These are phyloP conservation scores for Drosophila erecta DNA, from an alignment of 1,140 invertebrate genomes.

Conservation along the genomic window DNA sequence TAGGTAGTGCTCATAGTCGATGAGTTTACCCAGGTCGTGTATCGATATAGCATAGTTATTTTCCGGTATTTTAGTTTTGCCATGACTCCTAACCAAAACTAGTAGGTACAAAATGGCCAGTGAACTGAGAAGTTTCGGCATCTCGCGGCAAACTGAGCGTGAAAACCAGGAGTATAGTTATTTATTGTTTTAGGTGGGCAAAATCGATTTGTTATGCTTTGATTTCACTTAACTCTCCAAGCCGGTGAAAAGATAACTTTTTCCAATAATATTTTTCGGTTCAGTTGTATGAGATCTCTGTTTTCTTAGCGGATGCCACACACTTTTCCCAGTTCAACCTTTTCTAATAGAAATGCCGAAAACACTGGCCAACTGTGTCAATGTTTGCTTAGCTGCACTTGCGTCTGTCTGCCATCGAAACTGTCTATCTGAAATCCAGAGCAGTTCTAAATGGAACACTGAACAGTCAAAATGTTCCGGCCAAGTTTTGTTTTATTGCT, in stretches of 20 bases:
- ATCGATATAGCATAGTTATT: constrained; percentile 1
- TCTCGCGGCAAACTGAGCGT: neutral
- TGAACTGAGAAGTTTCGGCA: neutral
- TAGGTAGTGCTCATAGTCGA: neutral
- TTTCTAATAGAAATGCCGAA: constrained; percentile 7
- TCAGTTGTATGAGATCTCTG: neutral
- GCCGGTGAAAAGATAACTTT: neutral
- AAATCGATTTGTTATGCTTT: neutral
- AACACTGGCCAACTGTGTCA: constrained; percentile 45
- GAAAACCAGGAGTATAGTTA: neutral
- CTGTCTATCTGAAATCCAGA: neutral
- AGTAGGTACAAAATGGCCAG: neutral
- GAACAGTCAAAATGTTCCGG: constrained; percentile 44
- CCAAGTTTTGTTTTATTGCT: neutral
- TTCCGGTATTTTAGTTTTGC: neutral
- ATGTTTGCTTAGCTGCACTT: constrained; percentile 44
- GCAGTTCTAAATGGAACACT: constrained; percentile 32
- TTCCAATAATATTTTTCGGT: neutral
- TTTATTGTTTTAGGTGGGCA: neutral
- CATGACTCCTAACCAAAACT: neutral
- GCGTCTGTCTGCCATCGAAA: neutral
- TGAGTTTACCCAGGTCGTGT: neutral
- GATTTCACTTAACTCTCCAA: neutral
- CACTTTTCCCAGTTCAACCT: neutral
- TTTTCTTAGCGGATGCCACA: neutral